Percentiles rank a stretch among this genome's conserved stretches.
Conservation (phyloP, 2,888 invertebrate genomes). For the Timandra comae region DNA sequence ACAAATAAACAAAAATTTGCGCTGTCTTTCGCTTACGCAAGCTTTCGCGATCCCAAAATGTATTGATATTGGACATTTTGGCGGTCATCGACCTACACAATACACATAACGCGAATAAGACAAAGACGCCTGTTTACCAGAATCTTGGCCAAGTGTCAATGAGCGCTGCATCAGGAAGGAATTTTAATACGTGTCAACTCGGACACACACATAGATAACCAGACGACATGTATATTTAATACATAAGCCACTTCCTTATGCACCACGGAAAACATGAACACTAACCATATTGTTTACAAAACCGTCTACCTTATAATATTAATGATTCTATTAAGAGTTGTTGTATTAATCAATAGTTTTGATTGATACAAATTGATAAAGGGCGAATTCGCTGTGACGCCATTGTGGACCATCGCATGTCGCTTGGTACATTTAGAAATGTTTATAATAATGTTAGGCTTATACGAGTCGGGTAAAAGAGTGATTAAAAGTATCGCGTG, state of each 20-base stretch:
- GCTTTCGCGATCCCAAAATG: neutral
- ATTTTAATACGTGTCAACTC: slow-evolving; percentile 32
- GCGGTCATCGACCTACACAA: slow-evolving; percentile 6
- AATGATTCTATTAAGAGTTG: slow-evolving; percentile 5
- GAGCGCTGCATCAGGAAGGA: slow-evolving; percentile 37
- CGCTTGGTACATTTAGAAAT: neutral
- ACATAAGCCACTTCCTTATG: slow-evolving; percentile 18
- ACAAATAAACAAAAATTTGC: slow-evolving; percentile 3
- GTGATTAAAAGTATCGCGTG: neutral
- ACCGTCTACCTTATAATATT: slow-evolving; percentile 1
- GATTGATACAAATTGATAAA: slow-evolving; percentile 5
- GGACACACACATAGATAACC: slow-evolving; percentile 7
- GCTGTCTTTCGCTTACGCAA: neutral
- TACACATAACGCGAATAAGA: slow-evolving; percentile 7
- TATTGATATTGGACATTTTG: neutral
- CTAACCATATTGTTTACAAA: slow-evolving; percentile 6
- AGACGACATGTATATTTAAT: slow-evolving; percentile 2
- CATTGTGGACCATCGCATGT: neutral
- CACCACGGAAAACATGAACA: slow-evolving; percentile 6
- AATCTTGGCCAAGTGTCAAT: slow-evolving; percentile 52
- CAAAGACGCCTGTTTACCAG: slow-evolving; percentile 31
- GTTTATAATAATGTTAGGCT: neutral
- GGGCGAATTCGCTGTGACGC: slow-evolving; percentile 4
- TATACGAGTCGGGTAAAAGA: too few species aligned
- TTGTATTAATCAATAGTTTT: slow-evolving; percentile 3